phyloP scores from a whole-genome alignment of 92 coral and sea anemone species.

The Epizoanthus fatuus region DNA sequence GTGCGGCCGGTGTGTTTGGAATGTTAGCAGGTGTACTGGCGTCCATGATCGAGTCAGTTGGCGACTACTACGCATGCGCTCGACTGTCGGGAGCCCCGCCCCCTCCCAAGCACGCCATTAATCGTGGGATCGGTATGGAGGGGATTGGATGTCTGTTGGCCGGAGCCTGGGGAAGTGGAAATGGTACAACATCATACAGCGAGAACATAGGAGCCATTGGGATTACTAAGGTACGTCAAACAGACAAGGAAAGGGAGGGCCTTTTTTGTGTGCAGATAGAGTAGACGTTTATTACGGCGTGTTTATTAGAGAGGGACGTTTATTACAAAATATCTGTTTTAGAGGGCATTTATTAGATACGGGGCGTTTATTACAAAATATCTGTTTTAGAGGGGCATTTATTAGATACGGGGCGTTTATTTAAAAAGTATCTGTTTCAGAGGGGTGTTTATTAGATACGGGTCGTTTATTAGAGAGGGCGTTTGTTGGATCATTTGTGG shows the following conservation, averaged over 20 bases:
- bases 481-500: too few relatives aligned
- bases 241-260: background rate
- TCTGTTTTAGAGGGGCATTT: too few relatives aligned
- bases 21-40: slow-evolving; percentile 96
- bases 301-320: background rate
- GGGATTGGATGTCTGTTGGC: slow-evolving; percentile 89
- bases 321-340: too few relatives aligned
- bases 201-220: slow-evolving; percentile 94
- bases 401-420: too few relatives aligned
- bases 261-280: slow-evolving; percentile 66
- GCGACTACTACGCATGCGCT: slow-evolving; percentile 99
- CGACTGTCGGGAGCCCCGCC: slow-evolving; percentile 97
- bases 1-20: slow-evolving; percentile 97
- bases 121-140: slow-evolving; percentile 92
- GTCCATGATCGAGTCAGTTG: slow-evolving; percentile 94
- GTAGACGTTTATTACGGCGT: slow-evolving; percentile 86
- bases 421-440: too few relatives aligned
- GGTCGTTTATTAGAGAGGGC: too few relatives aligned
- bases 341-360: too few relatives aligned
- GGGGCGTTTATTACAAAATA: too few relatives aligned
- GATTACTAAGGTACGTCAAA: slow-evolving; percentile 80
- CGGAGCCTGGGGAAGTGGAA: slow-evolving; percentile 90
- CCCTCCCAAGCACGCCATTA: slow-evolving; percentile 94
- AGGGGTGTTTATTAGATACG: too few relatives aligned
- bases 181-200: slow-evolving; percentile 94